Evolutionary conservation across 1,140 invertebrate genomes (phyloP), one percentile per base, ranked within the genome.

Genomic region (Varroa destructor): DNA sequence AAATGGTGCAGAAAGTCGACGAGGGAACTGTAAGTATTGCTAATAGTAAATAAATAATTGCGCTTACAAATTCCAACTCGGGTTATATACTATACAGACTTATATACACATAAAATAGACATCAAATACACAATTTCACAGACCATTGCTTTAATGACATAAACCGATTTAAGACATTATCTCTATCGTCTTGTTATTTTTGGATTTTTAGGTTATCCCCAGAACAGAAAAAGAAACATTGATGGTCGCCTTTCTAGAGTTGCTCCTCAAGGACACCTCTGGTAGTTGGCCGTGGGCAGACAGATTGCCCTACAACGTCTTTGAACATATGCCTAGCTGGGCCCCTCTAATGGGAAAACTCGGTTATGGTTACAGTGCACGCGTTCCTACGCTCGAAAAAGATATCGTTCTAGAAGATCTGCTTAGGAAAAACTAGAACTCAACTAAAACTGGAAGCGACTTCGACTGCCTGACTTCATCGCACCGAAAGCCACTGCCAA

Each of bases 1-100:
- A 67, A 67, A 67, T 67, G 46, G 46, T 67, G 61, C 61, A 67
- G 37, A 67, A 67, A 40, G 36, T 67, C 1, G 61, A 67, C 37
- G 61, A 67, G 14, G 61, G 61, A n/a, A 25, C 14, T 2, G 61
- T 67, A 67, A 67, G 61, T 36, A 3, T 51, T 51, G 46, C 8
- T 51, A 25, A 25, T 25, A 25, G 25, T 25, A 25, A 25, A 25
- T 25, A 25, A 25, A 25, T 25, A 25, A 25, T 25, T 25, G 25
- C 25, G 25, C 46, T 8, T 51, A 51, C 46, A 51, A 51, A 51
- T 5, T 5, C 46, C 3, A 3, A 51, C 46, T 51, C 8, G 46
- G 46, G 8, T 51, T 51, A 51, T 8, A 8, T 8, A 51, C 46
- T 51, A 8, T 51, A 25, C 25, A 25, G 25, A 25, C 25, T 25